Base-by-base conservation (phyloP, 1,140 invertebrate genomes). In the Lepidurus apus region DNA sequence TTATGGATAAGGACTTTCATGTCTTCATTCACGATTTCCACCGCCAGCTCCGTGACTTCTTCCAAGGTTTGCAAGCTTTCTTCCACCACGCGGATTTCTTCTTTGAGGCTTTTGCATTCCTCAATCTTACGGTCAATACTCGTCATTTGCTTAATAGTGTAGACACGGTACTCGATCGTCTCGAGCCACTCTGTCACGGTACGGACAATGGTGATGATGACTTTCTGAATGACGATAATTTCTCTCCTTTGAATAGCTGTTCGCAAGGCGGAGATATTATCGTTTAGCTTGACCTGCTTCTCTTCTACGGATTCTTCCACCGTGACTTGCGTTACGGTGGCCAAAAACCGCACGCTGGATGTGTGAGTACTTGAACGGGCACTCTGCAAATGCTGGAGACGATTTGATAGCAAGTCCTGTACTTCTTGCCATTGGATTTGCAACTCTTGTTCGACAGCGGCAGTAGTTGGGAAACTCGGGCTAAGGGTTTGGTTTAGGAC, bases 111-210 rank as follows among this genome's bases (percentile, higher is more conserved):
- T 47, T 82, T 79, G 80, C 80, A 80, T 74, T 88, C 86, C 79
- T 87, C 84, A 4, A 86, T 87, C 26, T 88, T 87, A 43, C 80
- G 79, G 44, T 87, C 87, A 44, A 88, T 85, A 77, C 85, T 85
- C 8, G 87, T 86, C 82, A 89, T 86, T 81, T 91, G 88, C 74
- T 87, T 86, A 53, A 89, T 88, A 9, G 89, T 81, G 79, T 91
- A 91, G 9, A 94, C 91, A 82, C 90, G 89, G 80, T 93, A 93
- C 84, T 94, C 92, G 80, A 94, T 92, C 34, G 90, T 93, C 85
- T 94, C 92, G 47, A 95, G 83, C 92, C 92, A 94, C 26, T 89
- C 90, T 0, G 91, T 92, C 7, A 95, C 91, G 0, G 89, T 92
- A 84, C 93, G 91, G 42, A 94, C 90, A 1, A 93, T 89, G 21